phyloP scores from a whole-genome alignment of 2,113 vertebrate species.

The Aleadryas rufinucha region DNA sequence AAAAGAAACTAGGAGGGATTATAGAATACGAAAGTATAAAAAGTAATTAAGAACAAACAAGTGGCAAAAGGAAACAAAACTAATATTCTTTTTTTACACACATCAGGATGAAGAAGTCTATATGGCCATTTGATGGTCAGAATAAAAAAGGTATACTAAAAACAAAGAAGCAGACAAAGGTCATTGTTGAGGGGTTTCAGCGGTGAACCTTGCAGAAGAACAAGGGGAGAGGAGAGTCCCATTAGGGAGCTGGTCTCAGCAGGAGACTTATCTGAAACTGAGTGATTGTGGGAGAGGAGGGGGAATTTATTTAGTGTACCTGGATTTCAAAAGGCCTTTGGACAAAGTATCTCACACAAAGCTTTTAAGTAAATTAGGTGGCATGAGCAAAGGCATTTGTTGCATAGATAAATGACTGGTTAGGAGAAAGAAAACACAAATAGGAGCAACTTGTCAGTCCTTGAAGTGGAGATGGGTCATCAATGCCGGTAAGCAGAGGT shows the following conservation, averaged over 20 bases:
- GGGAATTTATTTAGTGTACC: background rate
- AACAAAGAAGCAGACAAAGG: background rate
- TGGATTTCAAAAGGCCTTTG: background rate
- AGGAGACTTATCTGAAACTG: background rate
- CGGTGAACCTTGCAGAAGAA: background rate
- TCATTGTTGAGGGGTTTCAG: background rate
- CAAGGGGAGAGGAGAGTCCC: background rate
- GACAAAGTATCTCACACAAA: background rate
- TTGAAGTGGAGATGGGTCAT: background rate
- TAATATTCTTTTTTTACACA: background rate
- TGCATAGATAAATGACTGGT: background rate
- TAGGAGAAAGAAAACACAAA: background rate
- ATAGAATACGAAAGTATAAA: background rate
- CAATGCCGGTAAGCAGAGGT: background rate
- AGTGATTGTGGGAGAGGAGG: background rate
- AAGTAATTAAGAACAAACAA: background rate
- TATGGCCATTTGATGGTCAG: background rate
- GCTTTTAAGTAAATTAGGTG: conserved; percentile 32
- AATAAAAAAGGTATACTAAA: background rate
- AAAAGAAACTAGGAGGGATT: background rate
- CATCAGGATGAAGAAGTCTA: background rate
- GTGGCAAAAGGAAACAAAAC: background rate
- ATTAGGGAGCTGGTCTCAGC: background rate
- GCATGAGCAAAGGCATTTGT: background rate
- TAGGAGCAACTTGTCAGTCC: background rate